These are phyloP conservation scores for Phaonia tiefii DNA, from an alignment of 2,888 invertebrate genomes.

Conservation along the genomic window DNA sequence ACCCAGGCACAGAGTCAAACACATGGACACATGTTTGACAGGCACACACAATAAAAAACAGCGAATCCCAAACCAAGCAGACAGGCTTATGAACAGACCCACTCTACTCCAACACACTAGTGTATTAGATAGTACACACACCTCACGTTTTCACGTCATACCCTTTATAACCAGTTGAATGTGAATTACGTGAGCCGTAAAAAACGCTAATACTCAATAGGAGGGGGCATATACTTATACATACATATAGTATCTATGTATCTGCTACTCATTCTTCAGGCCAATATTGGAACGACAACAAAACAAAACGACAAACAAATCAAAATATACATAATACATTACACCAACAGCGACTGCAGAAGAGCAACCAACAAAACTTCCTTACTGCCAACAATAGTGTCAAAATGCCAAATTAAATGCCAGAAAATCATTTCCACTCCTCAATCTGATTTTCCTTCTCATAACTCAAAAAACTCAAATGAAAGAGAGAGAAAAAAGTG, in stretches of 20 bases:
- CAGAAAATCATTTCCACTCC: too few species aligned
- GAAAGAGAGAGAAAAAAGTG: constrained; percentile 8
- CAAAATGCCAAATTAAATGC: neutral
- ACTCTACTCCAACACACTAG: neutral
- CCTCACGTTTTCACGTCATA: constrained; percentile 5
- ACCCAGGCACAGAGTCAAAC: neutral
- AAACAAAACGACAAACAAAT: constrained; percentile 5
- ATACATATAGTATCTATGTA: constrained; percentile 22
- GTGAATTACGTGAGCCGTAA: constrained; percentile 70
- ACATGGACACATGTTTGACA: constrained; percentile 15
- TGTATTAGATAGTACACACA: neutral
- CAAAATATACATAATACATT: neutral
- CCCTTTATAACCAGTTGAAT: constrained; percentile 67
- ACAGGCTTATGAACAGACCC: neutral
- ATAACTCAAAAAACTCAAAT: neutral
- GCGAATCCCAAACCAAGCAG: neutral
- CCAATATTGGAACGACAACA: constrained; percentile 23
- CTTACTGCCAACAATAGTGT: neutral
- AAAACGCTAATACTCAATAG: constrained; percentile 24
- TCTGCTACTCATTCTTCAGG: constrained; percentile 31
- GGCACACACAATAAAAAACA: constrained; percentile 14
- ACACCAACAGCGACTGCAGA: neutral
- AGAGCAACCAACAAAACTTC: constrained; percentile 27
- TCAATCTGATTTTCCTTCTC: too few species aligned
- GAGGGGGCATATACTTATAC: constrained; percentile 26